A percentile compares a stretch with the other conserved stretches of the same genome.
phyloP scores from a whole-genome alignment of 2,113 vertebrate genomes.

The Erythrocebus patas region DNA sequence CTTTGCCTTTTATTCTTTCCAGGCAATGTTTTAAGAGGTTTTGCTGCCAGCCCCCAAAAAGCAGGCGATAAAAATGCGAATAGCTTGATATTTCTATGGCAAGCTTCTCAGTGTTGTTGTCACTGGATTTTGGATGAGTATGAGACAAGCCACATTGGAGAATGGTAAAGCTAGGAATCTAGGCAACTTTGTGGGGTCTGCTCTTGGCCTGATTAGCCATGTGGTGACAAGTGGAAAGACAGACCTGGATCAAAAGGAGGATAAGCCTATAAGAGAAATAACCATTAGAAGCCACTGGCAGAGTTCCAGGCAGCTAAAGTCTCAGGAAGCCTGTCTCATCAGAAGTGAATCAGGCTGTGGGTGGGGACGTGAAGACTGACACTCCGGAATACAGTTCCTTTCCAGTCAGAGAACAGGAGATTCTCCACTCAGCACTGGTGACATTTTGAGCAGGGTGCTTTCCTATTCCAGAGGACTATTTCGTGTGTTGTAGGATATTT shows the following conservation, averaged over 20 bases:
- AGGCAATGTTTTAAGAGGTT: constrained; percentile 23
- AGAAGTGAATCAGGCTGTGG: background rate
- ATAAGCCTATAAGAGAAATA: background rate
- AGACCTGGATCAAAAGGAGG: background rate
- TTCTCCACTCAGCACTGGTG: background rate
- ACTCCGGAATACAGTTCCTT: background rate
- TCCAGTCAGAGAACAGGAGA: background rate
- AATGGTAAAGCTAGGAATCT: background rate
- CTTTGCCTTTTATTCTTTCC: constrained; percentile 47
- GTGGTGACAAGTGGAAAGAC: background rate
- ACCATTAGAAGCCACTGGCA: background rate
- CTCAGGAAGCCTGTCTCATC: background rate
- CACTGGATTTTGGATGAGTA: background rate
- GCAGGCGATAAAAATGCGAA: constrained; percentile 28
- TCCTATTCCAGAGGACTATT: background rate
- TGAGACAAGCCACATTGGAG: background rate
- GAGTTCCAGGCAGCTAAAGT: background rate
- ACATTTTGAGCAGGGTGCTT: background rate
- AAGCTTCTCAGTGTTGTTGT: background rate
- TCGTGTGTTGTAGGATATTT: background rate
- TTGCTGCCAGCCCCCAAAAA: constrained; percentile 6
- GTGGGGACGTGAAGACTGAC: background rate
- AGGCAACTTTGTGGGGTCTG: background rate
- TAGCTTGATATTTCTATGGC: constrained; percentile 19
- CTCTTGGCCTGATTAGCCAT: background rate